Evolutionary conservation across 1,140 invertebrate genomes (phyloP), one percentile per base, ranked within the genome.

Genomic region (Monochamus saltuarius): DNA sequence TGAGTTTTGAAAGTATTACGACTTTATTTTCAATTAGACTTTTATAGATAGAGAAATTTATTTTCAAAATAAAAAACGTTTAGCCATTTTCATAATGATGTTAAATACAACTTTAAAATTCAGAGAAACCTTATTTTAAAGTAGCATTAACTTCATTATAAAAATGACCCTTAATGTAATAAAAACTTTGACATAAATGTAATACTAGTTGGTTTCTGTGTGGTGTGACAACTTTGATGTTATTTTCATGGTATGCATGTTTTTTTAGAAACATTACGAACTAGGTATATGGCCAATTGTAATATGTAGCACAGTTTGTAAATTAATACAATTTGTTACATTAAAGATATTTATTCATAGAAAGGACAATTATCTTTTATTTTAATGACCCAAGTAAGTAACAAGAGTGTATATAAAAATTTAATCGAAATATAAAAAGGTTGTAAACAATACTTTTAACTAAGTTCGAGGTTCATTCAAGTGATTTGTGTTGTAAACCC

Each of bases 271-370:
- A 50, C 34, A 56, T 29, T 43, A 45, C 29, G 45, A 57, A 57
- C 16, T 57, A n/a, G n/a, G n/a, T n/a, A 57, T 49, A 49, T 57
- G 56, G 45, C 8, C 56, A 57, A 57, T 57, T 50, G 56, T 57
- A 50, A 50, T 39, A 57, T 57, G 45, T 50, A 57, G 45, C 45
- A 56, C 53, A 57, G 56, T 57, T 57, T 57, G 56, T 57, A 49
- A 57, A 50, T 57, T 57, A 57, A 46, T 57, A 57, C 35, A 49
- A 38, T 50, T 38, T 57, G 45, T 57, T 50, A 57, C 35, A 57
- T 57, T 57, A 50, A 57, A 57, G 22, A 57, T 49, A 40, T 57
- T 57, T 49, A 57, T 57, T 57, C 56, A 57, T 57, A 38, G 22
- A 29, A 29, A 29, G 6, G 22, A 29, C 2, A 29, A 3, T 2